Base-by-base conservation (phyloP, 92 coral and sea anemone genomes). In the Plumapathes pennacea region DNA sequence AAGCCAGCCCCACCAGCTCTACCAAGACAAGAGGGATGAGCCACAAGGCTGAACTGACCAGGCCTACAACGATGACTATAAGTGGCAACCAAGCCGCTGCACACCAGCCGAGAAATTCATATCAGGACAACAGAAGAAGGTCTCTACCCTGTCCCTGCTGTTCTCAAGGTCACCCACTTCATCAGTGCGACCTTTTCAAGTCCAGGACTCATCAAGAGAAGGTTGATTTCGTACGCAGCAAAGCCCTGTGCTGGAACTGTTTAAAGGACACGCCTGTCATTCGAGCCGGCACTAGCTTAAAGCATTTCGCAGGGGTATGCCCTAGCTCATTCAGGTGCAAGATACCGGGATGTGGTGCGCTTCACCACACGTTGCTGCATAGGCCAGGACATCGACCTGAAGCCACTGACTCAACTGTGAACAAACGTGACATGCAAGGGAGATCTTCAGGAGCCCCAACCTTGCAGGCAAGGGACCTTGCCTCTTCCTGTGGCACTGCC, bases 311-410 rank as follows among this genome's bases (percentile, higher is more conserved):
- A 28, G 55, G 56, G 22, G 25, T 50, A 29, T 75, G 82, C 25
- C 67, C 67, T 24, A 64, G 75, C 58, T 10, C 46, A 14, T 64
- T 57, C 51, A 75, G 58, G 46, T 56, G 82, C 22, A 53, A 46
- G 38, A 47, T 54, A 6, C 15, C 14, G 38, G 64, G 82, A 46
- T 75, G 82, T 46, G 82, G 82, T 15, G 46, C 59, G 14, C 46
- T 41, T 26, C 82, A 75, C 47, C 69, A 54, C 67, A 65, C 69
- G 5, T 50, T 65, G 33, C 63, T 75, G 12, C 60, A 50, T 21
- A 57, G 12, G 30, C 50, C 64, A 38, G 41, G 10, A 37, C 10
- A 37, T n/a, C n/a, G n/a, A n/a, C n/a, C n/a, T n/a, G n/a, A n/a
- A n/a, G 17, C 26, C 30, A n/a, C n/a, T n/a, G n/a, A n/a, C n/a